Evolutionary conservation across 92 coral and sea anemone species (phyloP).

Genomic region (Umimayanthus kanabou): DNA sequence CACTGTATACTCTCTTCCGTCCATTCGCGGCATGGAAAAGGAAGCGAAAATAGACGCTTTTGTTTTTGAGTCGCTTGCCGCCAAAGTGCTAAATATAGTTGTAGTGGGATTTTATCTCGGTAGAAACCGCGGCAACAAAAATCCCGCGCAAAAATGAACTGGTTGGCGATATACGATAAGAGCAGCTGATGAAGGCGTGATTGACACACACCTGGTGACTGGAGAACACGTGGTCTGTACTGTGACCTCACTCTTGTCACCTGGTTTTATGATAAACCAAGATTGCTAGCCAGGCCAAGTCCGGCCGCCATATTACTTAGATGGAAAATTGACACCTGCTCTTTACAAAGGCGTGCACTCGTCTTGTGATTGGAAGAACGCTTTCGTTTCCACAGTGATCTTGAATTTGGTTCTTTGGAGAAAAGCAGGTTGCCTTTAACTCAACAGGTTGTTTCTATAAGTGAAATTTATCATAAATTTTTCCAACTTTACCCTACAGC

Average conservation of each 20-base stretch:
- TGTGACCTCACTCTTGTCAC: slow-evolving; percentile 76
- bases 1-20: background rate
- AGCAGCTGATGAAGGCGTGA: slow-evolving; percentile 56
- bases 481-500: background rate
- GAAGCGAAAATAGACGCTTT: slow-evolving; percentile 22
- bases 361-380: slow-evolving; percentile 65
- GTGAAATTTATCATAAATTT: background rate
- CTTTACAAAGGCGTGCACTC: slow-evolving; percentile 45
- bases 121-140: slow-evolving; percentile 90
- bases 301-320: slow-evolving; percentile 68
- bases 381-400: slow-evolving; percentile 82
- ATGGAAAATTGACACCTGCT: slow-evolving; percentile 84
- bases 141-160: slow-evolving; percentile 66
- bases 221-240: slow-evolving; percentile 86
- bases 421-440: slow-evolving; percentile 69
- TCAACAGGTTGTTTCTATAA: slow-evolving; percentile 85
- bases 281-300: slow-evolving; percentile 27
- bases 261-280: slow-evolving; percentile 81
- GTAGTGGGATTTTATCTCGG: slow-evolving; percentile 7
- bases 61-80: slow-evolving; percentile 15
- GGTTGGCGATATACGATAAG: slow-evolving; percentile 31
- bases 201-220: slow-evolving; percentile 93
- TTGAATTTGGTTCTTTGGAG: slow-evolving; percentile 55
- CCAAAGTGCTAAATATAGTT: slow-evolving; percentile 12
- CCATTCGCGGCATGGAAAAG: background rate